Percentiles rank a stretch among this genome's conserved stretches.
Evolutionary conservation across 2,888 invertebrate species (phyloP).

Genomic region (Diplolepis rosae): DNA sequence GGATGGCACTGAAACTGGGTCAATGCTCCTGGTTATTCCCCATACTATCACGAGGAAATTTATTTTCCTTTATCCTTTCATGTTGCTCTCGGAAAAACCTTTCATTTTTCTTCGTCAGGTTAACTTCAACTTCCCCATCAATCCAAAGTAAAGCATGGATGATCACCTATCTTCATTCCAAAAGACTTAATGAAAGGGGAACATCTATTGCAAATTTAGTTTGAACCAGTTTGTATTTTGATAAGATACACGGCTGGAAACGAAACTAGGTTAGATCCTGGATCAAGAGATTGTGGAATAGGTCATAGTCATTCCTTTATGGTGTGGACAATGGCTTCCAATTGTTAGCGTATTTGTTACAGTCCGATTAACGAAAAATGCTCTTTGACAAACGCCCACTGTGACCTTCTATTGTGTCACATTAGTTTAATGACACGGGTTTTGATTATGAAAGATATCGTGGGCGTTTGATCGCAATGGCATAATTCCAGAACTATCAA

Average conservation of each 20-base stretch:
- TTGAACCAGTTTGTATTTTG: neutral
- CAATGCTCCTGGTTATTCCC: slow-evolving; percentile 59
- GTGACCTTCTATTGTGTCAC: slow-evolving; percentile 32
- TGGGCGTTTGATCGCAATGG: slow-evolving; percentile 23
- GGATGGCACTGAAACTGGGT: slow-evolving; percentile 63
- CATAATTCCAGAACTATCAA: neutral
- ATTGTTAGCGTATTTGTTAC: neutral
- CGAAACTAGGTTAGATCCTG: neutral
- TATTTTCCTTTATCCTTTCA: neutral
- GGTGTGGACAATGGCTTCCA: neutral
- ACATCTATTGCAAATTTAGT: neutral
- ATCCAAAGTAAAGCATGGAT: neutral
- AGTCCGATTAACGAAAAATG: slow-evolving; percentile 21
- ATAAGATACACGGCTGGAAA: too few relatives aligned
- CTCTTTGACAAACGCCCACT: slow-evolving; percentile 33
- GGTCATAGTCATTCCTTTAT: neutral
- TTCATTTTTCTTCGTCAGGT: neutral
- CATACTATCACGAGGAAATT: slow-evolving; percentile 24
- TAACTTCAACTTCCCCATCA: neutral
- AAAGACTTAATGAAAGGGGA: neutral
- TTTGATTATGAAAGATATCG: slow-evolving; percentile 19
- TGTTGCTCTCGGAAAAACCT: neutral
- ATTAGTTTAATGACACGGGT: slow-evolving; percentile 17
- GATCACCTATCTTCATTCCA: neutral
- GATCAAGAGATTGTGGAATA: neutral